These are phyloP conservation scores for Tetragonisca angustula DNA, from an alignment of 2,888 invertebrate species.

Conservation along the genomic window DNA sequence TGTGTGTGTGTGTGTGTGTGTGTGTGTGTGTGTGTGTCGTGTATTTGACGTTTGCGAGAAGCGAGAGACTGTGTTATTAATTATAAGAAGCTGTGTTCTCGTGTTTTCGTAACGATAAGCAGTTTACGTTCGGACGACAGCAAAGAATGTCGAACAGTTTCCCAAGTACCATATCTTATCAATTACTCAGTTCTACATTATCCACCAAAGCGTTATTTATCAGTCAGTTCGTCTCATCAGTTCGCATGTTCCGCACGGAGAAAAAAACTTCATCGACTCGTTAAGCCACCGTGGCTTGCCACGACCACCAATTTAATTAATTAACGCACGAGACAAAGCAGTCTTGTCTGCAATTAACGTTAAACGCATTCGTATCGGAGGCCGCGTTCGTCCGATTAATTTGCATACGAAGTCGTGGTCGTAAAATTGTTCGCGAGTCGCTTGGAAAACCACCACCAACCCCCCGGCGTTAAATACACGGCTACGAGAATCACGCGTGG, in stretches of 20 bases:
- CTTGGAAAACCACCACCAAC: background rate
- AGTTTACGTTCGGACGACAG: conserved; percentile 19
- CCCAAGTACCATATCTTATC: conserved; percentile 47
- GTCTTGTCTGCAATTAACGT: background rate
- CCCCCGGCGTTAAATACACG: background rate
- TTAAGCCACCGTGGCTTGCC: no score
- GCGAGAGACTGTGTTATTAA: conserved; percentile 68
- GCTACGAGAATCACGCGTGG: background rate
- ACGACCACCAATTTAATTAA: conserved; percentile 4
- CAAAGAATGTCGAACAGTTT: conserved; percentile 18
- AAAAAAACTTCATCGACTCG: conserved; percentile 29
- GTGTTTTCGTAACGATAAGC: conserved; percentile 18
- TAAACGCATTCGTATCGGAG: background rate
- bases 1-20: background rate
- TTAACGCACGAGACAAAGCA: background rate
- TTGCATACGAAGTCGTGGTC: conserved; percentile 13
- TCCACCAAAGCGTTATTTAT: conserved; percentile 41
- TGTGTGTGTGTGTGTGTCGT: background rate
- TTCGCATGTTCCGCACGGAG: conserved; percentile 38
- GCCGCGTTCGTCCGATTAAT: background rate
- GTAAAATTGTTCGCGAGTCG: background rate
- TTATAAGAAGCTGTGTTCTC: conserved; percentile 26
- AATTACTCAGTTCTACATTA: conserved; percentile 23
- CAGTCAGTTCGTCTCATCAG: conserved; percentile 22
- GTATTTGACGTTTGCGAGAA: conserved; percentile 61